Conservation (phyloP, 2,888 invertebrate genomes). For the Drosophila stalkeri region DNA sequence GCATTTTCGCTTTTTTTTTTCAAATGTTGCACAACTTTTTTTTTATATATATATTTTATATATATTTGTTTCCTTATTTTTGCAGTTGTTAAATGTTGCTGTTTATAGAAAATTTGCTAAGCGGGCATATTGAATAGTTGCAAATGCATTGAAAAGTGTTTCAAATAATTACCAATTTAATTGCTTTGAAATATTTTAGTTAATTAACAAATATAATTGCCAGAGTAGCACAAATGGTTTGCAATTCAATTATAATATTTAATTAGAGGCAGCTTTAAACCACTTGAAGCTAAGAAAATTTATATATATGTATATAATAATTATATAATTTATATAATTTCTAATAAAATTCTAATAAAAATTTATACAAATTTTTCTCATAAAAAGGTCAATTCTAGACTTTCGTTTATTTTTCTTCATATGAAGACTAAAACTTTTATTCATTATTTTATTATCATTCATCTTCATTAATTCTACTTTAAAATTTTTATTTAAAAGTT, state of each 20-base stretch:
- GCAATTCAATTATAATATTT: too few relatives aligned
- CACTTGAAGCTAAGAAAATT: not conserved
- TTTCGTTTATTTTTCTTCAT: too few relatives aligned
- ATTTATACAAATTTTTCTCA: too few relatives aligned
- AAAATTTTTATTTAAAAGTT: not conserved
- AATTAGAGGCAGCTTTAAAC: not conserved
- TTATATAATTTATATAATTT: too few relatives aligned
- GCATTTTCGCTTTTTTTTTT: conserved; percentile 63
- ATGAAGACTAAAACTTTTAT: too few relatives aligned
- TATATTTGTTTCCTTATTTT: conserved; percentile 5
- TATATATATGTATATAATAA: too few relatives aligned
- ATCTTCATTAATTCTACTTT: not conserved
- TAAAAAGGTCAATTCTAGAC: too few relatives aligned
- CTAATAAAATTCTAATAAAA: too few relatives aligned
- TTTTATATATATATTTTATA: not conserved
- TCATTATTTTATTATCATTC: not conserved
- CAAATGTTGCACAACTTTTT: conserved; percentile 51
- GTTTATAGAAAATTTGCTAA: conserved; percentile 24
- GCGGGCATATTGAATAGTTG: conserved; percentile 7
- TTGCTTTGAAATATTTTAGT: not conserved
- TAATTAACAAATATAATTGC: not conserved
- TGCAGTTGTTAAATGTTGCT: conserved; percentile 40
- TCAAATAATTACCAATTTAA: not conserved
- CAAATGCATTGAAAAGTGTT: not conserved
- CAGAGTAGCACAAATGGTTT: too few relatives aligned